phyloP scores from a whole-genome alignment of 2,888 invertebrate genomes.

The Nowickia ferox region DNA sequence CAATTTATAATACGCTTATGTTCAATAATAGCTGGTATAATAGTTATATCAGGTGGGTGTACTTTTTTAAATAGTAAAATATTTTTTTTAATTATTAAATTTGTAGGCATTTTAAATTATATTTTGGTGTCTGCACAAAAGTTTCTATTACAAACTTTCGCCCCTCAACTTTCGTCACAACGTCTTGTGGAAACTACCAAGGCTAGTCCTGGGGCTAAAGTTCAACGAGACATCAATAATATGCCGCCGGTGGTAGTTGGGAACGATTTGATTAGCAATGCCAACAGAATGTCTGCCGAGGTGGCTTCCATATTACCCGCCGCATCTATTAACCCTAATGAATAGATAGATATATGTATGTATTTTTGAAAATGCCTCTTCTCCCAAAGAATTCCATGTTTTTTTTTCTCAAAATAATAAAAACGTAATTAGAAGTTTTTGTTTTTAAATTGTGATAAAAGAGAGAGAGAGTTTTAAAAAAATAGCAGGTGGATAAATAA shows the following conservation, averaged over 20 bases:
- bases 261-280: conserved; percentile 78
- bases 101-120: conserved; percentile 76
- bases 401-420: neutral
- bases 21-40: conserved; percentile 96
- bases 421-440: neutral
- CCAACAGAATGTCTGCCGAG: conserved; percentile 78
- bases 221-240: neutral
- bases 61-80: neutral
- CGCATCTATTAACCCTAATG: neutral
- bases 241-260: conserved; percentile 48
- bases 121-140: conserved; percentile 76
- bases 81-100: neutral
- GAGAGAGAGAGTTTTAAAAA: too few species aligned
- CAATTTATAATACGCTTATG: conserved; percentile 94
- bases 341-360: conserved; percentile 19
- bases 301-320: conserved; percentile 61
- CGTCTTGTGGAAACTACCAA: conserved; percentile 56
- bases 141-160: conserved; percentile 73
- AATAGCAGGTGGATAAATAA: too few species aligned
- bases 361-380: neutral
- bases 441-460: too few species aligned
- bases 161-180: conserved; percentile 76
- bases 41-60: conserved; percentile 89
- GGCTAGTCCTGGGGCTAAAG: conserved; percentile 10
- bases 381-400: conserved; percentile 40